Percentiles rank a stretch among this genome's conserved stretches.
phyloP scores from a whole-genome alignment of 2,888 invertebrate species.

The Rhingia rostrata region DNA sequence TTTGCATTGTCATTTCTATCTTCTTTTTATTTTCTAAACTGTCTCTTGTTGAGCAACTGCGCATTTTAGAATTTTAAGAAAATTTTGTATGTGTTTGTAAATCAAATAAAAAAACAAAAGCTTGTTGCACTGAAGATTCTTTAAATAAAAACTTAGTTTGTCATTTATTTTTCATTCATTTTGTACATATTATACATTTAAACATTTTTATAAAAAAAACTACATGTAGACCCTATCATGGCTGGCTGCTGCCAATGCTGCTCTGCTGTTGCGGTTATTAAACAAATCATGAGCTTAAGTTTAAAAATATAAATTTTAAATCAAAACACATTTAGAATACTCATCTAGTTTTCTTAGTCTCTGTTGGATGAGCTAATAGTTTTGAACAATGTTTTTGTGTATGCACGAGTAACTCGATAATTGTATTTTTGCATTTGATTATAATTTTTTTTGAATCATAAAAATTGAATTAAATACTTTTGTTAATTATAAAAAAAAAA shows the following conservation, averaged over 20 bases:
- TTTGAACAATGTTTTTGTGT: constrained; percentile 60
- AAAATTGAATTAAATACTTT: constrained; percentile 32
- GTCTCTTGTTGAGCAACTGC: constrained; percentile 46
- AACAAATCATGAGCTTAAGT: constrained; percentile 25
- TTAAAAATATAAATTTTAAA: background rate
- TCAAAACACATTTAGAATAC: background rate
- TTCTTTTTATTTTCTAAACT: constrained; percentile 42
- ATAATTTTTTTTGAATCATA: constrained; percentile 28
- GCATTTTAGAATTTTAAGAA: constrained; percentile 29
- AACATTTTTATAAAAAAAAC: no score
- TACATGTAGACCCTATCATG: constrained; percentile 52
- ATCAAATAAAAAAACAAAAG: constrained; percentile 13
- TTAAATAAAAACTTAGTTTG: constrained; percentile 23
- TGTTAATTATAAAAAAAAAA: constrained; percentile 11
- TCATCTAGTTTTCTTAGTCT: constrained; percentile 27
- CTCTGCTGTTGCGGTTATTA: constrained; percentile 37
- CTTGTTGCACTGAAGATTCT: constrained; percentile 65
- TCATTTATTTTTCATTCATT: constrained; percentile 17
- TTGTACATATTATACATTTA: constrained; percentile 19
- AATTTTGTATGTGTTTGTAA: background rate
- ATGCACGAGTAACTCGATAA: constrained; percentile 69
- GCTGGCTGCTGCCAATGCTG: constrained; percentile 34
- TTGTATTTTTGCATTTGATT: constrained; percentile 47
- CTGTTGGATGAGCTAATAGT: constrained; percentile 39
- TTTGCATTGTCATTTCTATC: constrained; percentile 59